Evolutionary conservation across 2,113 vertebrate genomes (phyloP).

Genomic region (Thomomys bottae): DNA sequence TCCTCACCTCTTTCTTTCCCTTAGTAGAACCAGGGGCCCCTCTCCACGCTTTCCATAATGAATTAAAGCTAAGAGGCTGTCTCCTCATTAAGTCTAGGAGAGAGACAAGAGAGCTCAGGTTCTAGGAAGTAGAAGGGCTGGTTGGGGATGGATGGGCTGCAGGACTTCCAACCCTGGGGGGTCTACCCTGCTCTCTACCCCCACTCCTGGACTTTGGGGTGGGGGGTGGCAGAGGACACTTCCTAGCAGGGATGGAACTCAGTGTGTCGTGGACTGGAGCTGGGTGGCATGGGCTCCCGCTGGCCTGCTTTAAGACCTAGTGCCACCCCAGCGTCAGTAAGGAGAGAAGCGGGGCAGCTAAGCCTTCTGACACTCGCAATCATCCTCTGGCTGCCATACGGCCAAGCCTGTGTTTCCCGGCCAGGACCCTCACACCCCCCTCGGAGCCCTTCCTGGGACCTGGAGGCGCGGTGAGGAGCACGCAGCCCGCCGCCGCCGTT

Average conservation of each 20-base stretch:
- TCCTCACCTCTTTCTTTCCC: background rate
- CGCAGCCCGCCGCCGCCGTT: too few species aligned
- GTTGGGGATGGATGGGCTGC: background rate
- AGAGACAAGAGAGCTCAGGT: background rate
- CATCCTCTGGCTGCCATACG: background rate
- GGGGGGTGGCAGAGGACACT: background rate
- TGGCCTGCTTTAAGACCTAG: too few species aligned
- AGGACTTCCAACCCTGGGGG: too few species aligned
- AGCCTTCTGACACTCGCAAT: background rate
- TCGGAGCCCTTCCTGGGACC: too few species aligned
- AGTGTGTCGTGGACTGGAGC: too few species aligned
- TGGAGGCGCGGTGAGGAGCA: background rate
- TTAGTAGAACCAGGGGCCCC: background rate
- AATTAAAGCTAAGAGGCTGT: background rate
- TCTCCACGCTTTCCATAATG: constrained; percentile 13
- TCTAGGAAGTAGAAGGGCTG: background rate
- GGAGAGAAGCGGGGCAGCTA: too few species aligned
- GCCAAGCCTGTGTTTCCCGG: background rate
- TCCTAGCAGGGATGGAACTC: background rate
- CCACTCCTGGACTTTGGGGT: too few species aligned
- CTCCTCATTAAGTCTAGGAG: background rate
- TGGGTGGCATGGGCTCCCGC: too few species aligned
- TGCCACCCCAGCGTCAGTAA: too few species aligned
- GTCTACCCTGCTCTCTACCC: too few species aligned
- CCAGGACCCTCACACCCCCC: background rate